These are phyloP conservation scores for Apamea anceps DNA, from an alignment of 2,888 invertebrate genomes.

Conservation along the genomic window DNA sequence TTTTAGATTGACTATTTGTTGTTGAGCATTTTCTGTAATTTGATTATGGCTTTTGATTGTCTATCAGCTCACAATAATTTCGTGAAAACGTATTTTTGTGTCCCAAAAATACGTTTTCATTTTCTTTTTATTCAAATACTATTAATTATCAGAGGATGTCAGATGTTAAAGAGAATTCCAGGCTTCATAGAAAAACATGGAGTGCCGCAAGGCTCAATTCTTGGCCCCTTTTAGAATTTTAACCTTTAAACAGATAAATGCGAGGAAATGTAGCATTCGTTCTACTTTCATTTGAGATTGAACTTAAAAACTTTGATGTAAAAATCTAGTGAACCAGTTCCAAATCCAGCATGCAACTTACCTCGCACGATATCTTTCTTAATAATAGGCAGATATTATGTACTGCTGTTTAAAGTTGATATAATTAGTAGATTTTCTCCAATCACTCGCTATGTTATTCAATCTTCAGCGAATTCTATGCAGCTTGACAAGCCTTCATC, in stretches of 20 bases:
- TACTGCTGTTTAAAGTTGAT: background rate
- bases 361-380: background rate
- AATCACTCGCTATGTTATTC: background rate
- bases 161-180: background rate
- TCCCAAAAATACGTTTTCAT: no score
- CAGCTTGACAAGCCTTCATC: background rate
- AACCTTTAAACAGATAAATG: background rate
- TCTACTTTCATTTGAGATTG: conserved; percentile 7
- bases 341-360: background rate
- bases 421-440: background rate
- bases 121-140: background rate
- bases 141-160: background rate
- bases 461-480: background rate
- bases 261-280: background rate
- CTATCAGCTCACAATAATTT: background rate
- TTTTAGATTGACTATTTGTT: background rate
- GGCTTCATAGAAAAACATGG: background rate
- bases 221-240: background rate
- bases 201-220: background rate
- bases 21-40: background rate
- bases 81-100: no score
- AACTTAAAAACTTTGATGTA: background rate
- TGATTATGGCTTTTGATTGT: background rate
- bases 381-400: background rate
- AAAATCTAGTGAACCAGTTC: background rate